Conservation (phyloP, 2,113 vertebrate genomes). For the Pogona vitticeps region DNA sequence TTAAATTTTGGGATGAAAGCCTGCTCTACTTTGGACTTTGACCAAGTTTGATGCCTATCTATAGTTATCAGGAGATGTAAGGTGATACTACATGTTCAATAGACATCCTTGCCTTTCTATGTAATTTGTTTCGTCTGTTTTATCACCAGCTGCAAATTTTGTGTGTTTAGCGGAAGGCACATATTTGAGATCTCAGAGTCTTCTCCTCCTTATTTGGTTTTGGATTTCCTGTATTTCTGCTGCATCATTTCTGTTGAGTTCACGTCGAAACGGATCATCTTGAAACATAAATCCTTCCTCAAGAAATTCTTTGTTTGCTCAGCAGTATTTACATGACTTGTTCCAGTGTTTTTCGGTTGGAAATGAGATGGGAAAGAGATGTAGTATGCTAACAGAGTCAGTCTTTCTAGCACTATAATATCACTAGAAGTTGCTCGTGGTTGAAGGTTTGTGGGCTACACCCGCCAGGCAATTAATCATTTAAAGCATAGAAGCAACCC, state of each 20-base stretch:
- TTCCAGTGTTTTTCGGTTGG: slow-evolving; percentile 44
- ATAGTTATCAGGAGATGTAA: background rate
- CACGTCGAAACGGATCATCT: background rate
- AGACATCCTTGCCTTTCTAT: background rate
- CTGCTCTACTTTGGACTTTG: no score
- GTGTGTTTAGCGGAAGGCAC: background rate
- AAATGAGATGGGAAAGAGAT: slow-evolving; percentile 41
- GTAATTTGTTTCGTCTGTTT: background rate
- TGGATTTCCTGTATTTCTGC: background rate
- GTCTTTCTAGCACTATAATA: slow-evolving; percentile 42
- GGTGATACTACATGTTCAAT: background rate
- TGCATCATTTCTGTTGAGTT: background rate
- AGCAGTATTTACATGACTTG: slow-evolving; percentile 38
- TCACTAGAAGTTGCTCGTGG: slow-evolving; percentile 18
- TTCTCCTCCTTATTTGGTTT: background rate
- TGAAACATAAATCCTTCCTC: slow-evolving; percentile 10
- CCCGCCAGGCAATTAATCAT: slow-evolving; percentile 46
- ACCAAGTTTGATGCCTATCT: no score
- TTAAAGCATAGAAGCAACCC: slow-evolving; percentile 22
- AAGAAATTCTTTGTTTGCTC: slow-evolving; percentile 50
- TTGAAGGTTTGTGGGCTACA: slow-evolving; percentile 55
- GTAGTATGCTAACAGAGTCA: slow-evolving; percentile 39
- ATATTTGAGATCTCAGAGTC: background rate
- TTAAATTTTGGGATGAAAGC: no score
- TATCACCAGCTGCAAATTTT: background rate